These are phyloP conservation scores for Diaphora mendica DNA, from an alignment of 2,888 invertebrate species.

Conservation along the genomic window DNA sequence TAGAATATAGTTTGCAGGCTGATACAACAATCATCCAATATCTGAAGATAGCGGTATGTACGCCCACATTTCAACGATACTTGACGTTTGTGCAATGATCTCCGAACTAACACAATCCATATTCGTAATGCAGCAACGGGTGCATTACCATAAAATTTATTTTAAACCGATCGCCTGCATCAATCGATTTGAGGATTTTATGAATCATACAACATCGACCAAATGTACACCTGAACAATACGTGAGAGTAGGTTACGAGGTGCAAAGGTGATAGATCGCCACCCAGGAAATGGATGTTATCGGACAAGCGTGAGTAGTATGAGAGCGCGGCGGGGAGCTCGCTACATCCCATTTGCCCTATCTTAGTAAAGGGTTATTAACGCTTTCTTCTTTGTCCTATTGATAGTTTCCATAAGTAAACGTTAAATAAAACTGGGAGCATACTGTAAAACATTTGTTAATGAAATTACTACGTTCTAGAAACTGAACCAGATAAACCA, in stretches of 20 bases:
- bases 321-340: slow-evolving; percentile 66
- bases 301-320: slow-evolving; percentile 56
- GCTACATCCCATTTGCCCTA: slow-evolving; percentile 54
- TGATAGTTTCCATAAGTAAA: slow-evolving; percentile 42
- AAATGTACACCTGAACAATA: slow-evolving; percentile 64
- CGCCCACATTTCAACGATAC: slow-evolving; percentile 70
- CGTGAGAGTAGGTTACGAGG: slow-evolving; percentile 67
- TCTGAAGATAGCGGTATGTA: slow-evolving; percentile 57
- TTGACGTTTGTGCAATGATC: slow-evolving; percentile 73
- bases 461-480: not conserved
- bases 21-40: slow-evolving; percentile 31
- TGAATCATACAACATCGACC: slow-evolving; percentile 46
- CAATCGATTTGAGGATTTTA: slow-evolving; percentile 45
- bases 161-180: slow-evolving; percentile 60
- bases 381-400: slow-evolving; percentile 44
- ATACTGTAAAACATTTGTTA: not conserved
- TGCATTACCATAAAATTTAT: slow-evolving; percentile 78
- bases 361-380: slow-evolving; percentile 50
- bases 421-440: slow-evolving; percentile 12
- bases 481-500: not conserved
- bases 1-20: slow-evolving; percentile 42
- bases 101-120: slow-evolving; percentile 66
- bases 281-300: slow-evolving; percentile 76
- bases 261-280: slow-evolving; percentile 67
- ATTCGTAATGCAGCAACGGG: slow-evolving; percentile 67